Conservation (phyloP, 2,797 vertebrate species). For the Tenualosa ilisha region DNA sequence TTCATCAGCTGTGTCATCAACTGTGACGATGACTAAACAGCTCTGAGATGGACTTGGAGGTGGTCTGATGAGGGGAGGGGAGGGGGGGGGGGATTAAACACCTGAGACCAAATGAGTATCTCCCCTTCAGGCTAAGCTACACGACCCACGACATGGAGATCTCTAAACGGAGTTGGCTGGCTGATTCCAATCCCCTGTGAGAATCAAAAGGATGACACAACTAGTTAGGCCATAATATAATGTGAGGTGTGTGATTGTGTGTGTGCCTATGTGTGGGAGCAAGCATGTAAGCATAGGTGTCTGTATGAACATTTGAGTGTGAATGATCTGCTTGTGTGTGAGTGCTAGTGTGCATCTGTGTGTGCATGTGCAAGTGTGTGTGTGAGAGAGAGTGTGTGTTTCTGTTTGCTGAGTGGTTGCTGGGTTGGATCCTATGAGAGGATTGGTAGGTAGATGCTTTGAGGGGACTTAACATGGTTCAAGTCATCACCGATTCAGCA, state of each 20-base stretch:
- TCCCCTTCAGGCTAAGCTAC: not conserved
- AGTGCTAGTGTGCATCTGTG: no score
- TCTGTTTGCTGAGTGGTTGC: not conserved
- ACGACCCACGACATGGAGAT: not conserved
- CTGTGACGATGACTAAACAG: conserved; percentile 58
- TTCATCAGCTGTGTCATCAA: conserved; percentile 70
- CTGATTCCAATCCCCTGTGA: not conserved
- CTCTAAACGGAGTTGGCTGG: not conserved
- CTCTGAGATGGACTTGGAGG: conserved; percentile 39
- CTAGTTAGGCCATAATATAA: conserved; percentile 28
- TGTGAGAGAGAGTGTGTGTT: not conserved
- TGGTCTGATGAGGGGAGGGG: not conserved
- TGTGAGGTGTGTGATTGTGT: not conserved
- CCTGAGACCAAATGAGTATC: not conserved
- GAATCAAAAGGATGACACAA: not conserved
- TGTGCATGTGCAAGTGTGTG: not conserved
- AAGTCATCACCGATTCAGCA: not conserved
- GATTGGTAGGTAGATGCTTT: not conserved
- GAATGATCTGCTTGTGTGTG: not conserved
- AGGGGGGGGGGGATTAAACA: not conserved
- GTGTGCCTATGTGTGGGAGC: not conserved
- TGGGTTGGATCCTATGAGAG: conserved; percentile 3
- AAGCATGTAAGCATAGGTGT: not conserved
- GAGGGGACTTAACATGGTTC: not conserved
- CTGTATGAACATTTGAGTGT: no score